These are phyloP conservation scores for Takifugu rubripes DNA, from an alignment of 2,797 vertebrate species.

Conservation along the genomic window DNA sequence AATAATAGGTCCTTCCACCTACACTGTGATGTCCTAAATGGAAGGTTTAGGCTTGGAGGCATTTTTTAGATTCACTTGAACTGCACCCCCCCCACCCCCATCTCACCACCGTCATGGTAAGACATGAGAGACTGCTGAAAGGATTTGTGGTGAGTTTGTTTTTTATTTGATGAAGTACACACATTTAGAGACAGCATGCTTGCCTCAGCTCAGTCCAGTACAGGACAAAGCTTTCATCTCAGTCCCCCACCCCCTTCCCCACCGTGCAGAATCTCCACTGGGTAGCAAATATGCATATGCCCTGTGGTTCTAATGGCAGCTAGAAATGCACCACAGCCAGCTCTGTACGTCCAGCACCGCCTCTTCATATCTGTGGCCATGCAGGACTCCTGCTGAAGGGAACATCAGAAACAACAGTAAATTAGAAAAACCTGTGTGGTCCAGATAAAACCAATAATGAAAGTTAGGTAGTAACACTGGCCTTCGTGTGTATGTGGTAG, in stretches of 20 bases:
- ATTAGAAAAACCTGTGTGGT: too few species aligned
- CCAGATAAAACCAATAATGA: too few species aligned
- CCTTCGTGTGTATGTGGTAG: too few species aligned
- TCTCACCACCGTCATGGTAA: conserved; percentile 47
- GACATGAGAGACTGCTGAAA: conserved; percentile 46
- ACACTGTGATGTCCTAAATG: conserved; percentile 50
- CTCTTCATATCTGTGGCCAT: too few species aligned
- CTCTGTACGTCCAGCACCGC: too few species aligned
- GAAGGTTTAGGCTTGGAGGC: conserved; percentile 30
- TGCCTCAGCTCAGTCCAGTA: conserved; percentile 8
- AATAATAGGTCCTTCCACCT: conserved; percentile 31
- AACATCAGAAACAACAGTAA: too few species aligned
- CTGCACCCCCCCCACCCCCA: too few species aligned
- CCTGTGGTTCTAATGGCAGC: conserved; percentile 41
- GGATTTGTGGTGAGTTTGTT: conserved; percentile 30
- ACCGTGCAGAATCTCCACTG: conserved; percentile 19
- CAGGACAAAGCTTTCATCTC: conserved; percentile 25
- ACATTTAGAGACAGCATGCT: too few species aligned
- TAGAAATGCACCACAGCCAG: too few species aligned
- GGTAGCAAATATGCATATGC: conserved; percentile 33
- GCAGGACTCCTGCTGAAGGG: too few species aligned
- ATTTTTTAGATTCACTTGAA: conserved; percentile 30
- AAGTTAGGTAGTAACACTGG: too few species aligned
- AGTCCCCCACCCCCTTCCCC: not conserved
- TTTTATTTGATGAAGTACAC: conserved; percentile 16